A percentile compares a stretch with the other conserved stretches of the same genome.
These are phyloP conservation scores for Alfaro cultratus DNA, from an alignment of 2,797 vertebrate species.

Conservation along the genomic window DNA sequence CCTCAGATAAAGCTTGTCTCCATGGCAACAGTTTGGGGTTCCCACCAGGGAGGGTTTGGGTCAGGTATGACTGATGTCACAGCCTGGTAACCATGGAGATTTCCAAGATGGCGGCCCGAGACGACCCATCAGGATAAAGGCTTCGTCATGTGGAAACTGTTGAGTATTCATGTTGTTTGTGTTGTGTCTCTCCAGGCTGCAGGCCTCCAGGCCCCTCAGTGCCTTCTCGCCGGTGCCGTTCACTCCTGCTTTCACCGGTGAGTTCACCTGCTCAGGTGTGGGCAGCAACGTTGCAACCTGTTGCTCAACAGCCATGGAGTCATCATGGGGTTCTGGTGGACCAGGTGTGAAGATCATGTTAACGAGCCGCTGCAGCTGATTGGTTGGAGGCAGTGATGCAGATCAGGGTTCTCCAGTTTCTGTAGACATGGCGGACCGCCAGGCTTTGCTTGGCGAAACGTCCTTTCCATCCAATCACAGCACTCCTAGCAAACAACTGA, in stretches of 20 bases:
- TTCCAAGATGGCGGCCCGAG: neutral
- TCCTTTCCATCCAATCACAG: no score
- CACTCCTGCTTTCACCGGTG: conserved; percentile 91
- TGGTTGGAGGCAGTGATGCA: no score
- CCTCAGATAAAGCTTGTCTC: neutral
- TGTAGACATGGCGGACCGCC: no score
- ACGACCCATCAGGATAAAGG: neutral
- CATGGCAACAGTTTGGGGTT: conserved; percentile 13
- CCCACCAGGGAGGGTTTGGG: neutral
- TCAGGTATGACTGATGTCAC: neutral
- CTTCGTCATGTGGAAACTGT: no score
- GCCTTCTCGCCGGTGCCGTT: conserved; percentile 90
- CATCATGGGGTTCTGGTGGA: no score
- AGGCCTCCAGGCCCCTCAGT: conserved; percentile 89
- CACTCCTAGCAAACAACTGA: no score
- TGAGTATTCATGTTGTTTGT: no score
- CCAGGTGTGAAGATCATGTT: no score
- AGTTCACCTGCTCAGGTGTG: conserved; percentile 67
- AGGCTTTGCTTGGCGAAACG: no score
- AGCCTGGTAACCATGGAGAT: neutral
- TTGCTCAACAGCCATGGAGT: neutral
- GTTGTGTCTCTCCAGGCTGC: conserved; percentile 74
- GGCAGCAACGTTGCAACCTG: no score
- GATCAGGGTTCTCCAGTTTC: no score
- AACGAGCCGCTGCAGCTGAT: no score